These are phyloP conservation scores for Misgurnus mizolepis DNA, from an alignment of 2,113 vertebrate genomes.

Conservation along the genomic window DNA sequence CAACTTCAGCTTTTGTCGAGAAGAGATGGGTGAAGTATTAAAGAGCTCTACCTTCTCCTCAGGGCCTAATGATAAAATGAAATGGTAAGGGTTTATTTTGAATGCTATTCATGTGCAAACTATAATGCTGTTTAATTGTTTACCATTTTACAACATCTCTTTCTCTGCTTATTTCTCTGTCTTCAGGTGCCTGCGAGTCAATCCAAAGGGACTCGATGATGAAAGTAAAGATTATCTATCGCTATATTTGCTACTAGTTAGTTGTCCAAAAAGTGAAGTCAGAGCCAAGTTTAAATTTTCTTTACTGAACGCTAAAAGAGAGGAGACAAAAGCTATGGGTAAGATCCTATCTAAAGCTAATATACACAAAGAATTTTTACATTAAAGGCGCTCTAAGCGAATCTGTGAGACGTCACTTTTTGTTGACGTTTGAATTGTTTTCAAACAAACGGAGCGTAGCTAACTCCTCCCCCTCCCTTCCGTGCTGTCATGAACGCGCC, in stretches of 20 bases:
- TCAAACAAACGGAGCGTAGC: too few relatives aligned
- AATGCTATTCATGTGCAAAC: background rate
- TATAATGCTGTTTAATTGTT: background rate
- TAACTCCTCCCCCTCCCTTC: too few relatives aligned
- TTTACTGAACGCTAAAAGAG: conserved; percentile 94
- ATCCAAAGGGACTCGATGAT: conserved; percentile 97
- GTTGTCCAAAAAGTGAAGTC: conserved; percentile 99
- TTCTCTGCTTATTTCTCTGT: conserved; percentile 16
- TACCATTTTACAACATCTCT: background rate
- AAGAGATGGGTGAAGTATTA: conserved; percentile 99
- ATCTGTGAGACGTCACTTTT: too few relatives aligned
- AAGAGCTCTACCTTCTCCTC: conserved; percentile 99
- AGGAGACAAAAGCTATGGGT: conserved; percentile 99
- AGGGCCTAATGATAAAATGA: conserved; percentile 97
- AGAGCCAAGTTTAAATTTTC: conserved; percentile 99
- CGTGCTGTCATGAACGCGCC: too few relatives aligned
- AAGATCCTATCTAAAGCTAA: conserved; percentile 60
- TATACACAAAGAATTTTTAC: background rate
- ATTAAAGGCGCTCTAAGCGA: too few relatives aligned
- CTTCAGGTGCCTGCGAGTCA: conserved; percentile 95
- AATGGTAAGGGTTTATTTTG: conserved; percentile 80
- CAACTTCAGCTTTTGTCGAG: conserved; percentile 97
- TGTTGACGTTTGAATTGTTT: too few relatives aligned
- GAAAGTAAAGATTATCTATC: conserved; percentile 99
- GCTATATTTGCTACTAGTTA: conserved; percentile 96